Evolutionary conservation across 2,888 invertebrate genomes (phyloP), one percentile per base, ranked within the genome.

Genomic region (Pseudococcus viburni): DNA sequence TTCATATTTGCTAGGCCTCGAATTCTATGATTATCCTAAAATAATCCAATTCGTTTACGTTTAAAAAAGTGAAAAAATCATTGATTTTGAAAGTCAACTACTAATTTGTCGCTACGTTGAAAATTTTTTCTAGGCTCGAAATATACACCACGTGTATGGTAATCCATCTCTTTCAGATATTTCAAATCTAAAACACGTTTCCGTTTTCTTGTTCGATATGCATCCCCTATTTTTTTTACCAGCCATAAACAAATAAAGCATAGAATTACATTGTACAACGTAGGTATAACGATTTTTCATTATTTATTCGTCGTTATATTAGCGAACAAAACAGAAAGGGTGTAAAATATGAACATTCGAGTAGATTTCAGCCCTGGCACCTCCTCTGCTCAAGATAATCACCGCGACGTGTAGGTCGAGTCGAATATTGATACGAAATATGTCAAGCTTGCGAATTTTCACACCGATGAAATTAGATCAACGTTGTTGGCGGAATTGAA

Each of bases 211-310:
- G 15, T 22, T 22, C 22, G 55, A 55, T 55, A n/a, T 22, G 19
- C 5, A 64, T 22, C 6, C 7, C 15, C n/a, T 17, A 0, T 6
- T 73, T 73, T 73, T 73, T 73, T 33, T 33, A 5, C 15, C 68
- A 33, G 33, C 26, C 26, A 33, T 73, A 17, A 15, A 73, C 19
- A 15, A 33, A 9, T 19, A n/a, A 59, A 59, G n/a, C 59, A 7
- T 8, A 1, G 15, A 9, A 26, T 68, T 68, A 68, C 59, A 17
- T n/a, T 73, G 9, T 2, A 73, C 9, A 33, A 33, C 26, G 42
- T 68, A 12, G 11, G 19, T n/a, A 15, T 19, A 73, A 73, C 73
- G 73, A 73, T 73, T 73, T 73, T 73, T 73, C 73, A 73, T 73
- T 33, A 73, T 33, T 73, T 33, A 39, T 73, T 73, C 39, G 7